Evolutionary conservation across 2,797 vertebrate genomes (phyloP).

Genomic region (Manis crassicaudata): DNA sequence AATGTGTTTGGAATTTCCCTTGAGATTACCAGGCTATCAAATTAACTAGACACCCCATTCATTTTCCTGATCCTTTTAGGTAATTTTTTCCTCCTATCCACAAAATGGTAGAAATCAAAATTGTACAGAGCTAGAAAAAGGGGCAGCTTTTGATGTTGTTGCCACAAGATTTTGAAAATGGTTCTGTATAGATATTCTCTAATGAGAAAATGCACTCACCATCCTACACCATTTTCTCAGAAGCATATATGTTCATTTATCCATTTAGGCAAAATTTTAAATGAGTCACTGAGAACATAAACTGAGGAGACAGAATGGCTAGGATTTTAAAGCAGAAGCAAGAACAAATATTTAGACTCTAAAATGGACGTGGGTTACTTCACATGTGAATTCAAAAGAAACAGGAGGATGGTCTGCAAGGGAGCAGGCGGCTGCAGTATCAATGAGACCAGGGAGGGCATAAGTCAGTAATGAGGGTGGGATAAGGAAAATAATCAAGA

Average conservation of each 20-base stretch:
- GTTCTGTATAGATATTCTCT: slow-evolving; percentile 22
- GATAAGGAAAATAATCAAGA: neutral
- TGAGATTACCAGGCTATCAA: slow-evolving; percentile 21
- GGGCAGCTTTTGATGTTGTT: slow-evolving; percentile 37
- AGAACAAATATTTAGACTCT: slow-evolving; percentile 78
- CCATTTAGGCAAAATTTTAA: slow-evolving; percentile 72
- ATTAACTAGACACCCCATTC: neutral
- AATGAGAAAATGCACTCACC: slow-evolving; percentile 31
- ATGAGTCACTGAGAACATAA: slow-evolving; percentile 57
- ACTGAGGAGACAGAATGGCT: slow-evolving; percentile 34
- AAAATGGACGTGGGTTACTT: slow-evolving; percentile 66
- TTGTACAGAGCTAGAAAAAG: neutral
- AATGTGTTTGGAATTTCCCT: slow-evolving; percentile 7
- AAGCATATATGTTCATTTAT: slow-evolving; percentile 64
- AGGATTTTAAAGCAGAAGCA: slow-evolving; percentile 65
- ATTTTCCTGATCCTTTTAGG: neutral
- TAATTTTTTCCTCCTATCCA: slow-evolving; percentile 17
- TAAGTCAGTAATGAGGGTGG: neutral
- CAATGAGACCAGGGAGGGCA: neutral
- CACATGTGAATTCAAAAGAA: slow-evolving; percentile 67
- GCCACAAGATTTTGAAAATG: slow-evolving; percentile 44
- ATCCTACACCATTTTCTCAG: neutral
- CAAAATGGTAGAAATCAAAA: slow-evolving; percentile 24
- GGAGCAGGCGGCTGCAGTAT: neutral
- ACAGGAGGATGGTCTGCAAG: neutral